Evolutionary conservation across 2,888 invertebrate genomes (phyloP).

Genomic region (Anaspis maculata): DNA sequence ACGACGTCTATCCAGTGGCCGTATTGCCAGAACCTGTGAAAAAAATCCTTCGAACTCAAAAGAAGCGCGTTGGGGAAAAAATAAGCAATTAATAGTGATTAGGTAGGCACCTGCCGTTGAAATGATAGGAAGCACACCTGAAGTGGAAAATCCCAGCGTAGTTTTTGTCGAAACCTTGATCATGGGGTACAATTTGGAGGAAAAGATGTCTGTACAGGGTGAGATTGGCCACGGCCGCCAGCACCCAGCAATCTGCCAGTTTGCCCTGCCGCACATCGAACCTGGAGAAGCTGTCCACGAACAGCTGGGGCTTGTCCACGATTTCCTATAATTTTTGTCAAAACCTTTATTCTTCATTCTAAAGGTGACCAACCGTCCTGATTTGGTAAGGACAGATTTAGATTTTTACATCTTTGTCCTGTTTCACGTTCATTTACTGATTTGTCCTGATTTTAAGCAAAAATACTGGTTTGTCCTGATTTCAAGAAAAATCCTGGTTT

Average conservation of each 20-base stretch:
- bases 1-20: conserved; percentile 91
- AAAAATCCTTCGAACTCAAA: background rate
- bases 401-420: too few relatives aligned
- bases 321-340: conserved; percentile 73
- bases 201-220: conserved; percentile 81
- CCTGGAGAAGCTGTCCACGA: conserved; percentile 90
- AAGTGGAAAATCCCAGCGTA: conserved; percentile 96
- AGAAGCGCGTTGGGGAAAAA: background rate
- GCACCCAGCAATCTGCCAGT: conserved; percentile 93
- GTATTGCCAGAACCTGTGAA: conserved; percentile 86
- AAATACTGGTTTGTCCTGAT: too few relatives aligned
- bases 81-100: too few relatives aligned
- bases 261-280: conserved; percentile 98
- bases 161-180: conserved; percentile 86
- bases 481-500: too few relatives aligned
- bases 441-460: too few relatives aligned
- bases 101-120: too few relatives aligned
- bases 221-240: conserved; percentile 91
- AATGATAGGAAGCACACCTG: conserved; percentile 47
- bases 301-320: conserved; percentile 74
- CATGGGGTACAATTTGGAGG: conserved; percentile 92
- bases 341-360: too few relatives aligned
- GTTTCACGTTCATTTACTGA: too few relatives aligned
- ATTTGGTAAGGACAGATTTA: too few relatives aligned
- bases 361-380: too few relatives aligned